Evolutionary conservation across 2,113 vertebrate genomes (phyloP), one percentile per base, ranked within the genome.

Genomic region (Laticauda colubrina): DNA sequence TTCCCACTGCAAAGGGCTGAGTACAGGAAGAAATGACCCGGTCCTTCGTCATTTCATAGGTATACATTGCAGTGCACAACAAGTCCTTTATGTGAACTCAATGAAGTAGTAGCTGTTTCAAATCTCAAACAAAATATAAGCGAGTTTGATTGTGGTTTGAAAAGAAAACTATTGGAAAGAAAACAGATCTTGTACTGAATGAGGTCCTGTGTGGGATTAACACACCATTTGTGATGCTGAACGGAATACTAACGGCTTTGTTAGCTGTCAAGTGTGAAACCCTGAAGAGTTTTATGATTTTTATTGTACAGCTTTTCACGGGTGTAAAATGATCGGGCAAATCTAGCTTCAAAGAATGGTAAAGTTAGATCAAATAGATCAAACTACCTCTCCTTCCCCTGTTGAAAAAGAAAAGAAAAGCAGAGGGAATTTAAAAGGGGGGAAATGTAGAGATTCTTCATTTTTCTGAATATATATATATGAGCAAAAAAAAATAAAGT

Each of bases 71-170:
- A 86, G 92, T 88, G 14, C 89, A 96, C 95, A 97, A 96, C 90
- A 94, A 95, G 93, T 15, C 87, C 94, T 95, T 95, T 96, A 94
- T 95, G 85, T 91, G 90, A 92, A 96, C 93, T 92, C 95, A 56
- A 4, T 94, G 95, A 95, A 93, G 86, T 92, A 92, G 93, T 94
- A 93, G 93, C 87, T 96, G 95, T 85, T 96, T 95, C 90, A 94
- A 95, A 88, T 95, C 94, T 96, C 94, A 95, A 93, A 93, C 93
- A 96, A 96, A 97, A 96, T 12, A 97, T 89, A 94, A 94, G 90
- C 87, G 91, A 93, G 93, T 95, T 97, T 93, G 95, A 94, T 48
- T 96, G 97, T 94, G 96, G 96, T 96, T 97, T 95, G 92, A 91
- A 96, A 96, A 96, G 94, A 96, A 96, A 97, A 96, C 96, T 0